Percentiles rank a stretch among this genome's conserved stretches.
Conservation (phyloP, 2,797 vertebrate genomes). For the Tapirus indicus region DNA sequence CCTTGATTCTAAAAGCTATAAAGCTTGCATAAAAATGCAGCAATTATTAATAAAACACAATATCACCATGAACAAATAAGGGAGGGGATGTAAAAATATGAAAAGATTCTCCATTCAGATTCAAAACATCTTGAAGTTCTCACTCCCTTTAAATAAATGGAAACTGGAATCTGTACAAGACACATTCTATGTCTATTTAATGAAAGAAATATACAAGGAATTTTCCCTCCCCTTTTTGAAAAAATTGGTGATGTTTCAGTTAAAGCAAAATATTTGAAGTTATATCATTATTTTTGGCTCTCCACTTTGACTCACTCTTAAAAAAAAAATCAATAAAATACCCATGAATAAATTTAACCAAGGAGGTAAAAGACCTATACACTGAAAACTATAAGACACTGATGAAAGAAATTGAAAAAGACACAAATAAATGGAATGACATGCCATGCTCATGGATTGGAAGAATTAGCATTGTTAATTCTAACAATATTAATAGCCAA, state of each 20-base stretch:
- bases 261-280: neutral
- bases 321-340: neutral
- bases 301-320: neutral
- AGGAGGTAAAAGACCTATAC: neutral
- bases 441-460: neutral
- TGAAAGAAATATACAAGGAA: neutral
- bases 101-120: neutral
- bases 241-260: neutral
- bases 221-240: neutral
- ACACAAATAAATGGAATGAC: neutral
- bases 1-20: neutral
- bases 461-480: neutral
- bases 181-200: neutral
- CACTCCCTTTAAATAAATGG: neutral
- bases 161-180: neutral
- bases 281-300: neutral
- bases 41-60: neutral
- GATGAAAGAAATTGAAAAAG: neutral
- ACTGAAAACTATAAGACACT: neutral
- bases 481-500: neutral
- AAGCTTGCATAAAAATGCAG: neutral
- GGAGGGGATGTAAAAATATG: neutral
- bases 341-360: neutral
- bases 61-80: neutral
- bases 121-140: neutral